These are phyloP conservation scores for Serripes groenlandicus DNA, from an alignment of 2,888 invertebrate species.

Conservation along the genomic window DNA sequence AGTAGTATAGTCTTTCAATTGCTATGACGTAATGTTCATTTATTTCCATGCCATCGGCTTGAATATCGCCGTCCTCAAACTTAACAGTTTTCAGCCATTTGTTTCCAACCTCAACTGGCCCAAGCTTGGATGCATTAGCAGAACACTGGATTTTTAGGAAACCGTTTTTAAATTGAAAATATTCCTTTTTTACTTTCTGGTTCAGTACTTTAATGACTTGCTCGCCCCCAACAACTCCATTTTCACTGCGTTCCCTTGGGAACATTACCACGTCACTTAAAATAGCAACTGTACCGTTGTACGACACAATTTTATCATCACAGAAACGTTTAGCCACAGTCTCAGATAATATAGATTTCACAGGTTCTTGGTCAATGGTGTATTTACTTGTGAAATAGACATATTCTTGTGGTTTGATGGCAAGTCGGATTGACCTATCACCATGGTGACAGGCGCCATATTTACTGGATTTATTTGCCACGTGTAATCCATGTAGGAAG, in stretches of 20 bases:
- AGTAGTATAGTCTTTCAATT: conserved; percentile 70
- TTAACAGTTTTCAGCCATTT: conserved; percentile 15
- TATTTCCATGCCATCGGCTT: background rate
- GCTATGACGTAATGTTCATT: conserved; percentile 49
- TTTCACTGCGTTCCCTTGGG: conserved; percentile 22
- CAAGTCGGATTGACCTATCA: background rate
- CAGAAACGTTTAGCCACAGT: conserved; percentile 25
- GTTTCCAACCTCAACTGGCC: background rate
- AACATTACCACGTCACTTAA: conserved; percentile 38
- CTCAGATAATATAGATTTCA: conserved; percentile 22
- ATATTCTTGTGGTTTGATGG: conserved; percentile 5
- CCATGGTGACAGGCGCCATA: conserved; percentile 16
- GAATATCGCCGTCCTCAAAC: background rate
- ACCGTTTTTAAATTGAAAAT: conserved; percentile 47
- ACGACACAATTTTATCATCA: conserved; percentile 40
- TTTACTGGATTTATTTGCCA: background rate
- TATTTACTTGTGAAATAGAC: conserved; percentile 43
- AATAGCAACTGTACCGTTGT: conserved; percentile 38
- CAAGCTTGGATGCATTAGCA: background rate
- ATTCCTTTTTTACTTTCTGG: conserved; percentile 54
- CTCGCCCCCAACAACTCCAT: conserved; percentile 65
- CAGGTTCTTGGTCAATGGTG: conserved; percentile 29
- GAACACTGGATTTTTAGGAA: conserved; percentile 60
- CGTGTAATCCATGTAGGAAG: no score
- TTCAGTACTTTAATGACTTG: conserved; percentile 51